phyloP scores from a whole-genome alignment of 2,888 invertebrate genomes.

The Plagodis dolabraria region DNA sequence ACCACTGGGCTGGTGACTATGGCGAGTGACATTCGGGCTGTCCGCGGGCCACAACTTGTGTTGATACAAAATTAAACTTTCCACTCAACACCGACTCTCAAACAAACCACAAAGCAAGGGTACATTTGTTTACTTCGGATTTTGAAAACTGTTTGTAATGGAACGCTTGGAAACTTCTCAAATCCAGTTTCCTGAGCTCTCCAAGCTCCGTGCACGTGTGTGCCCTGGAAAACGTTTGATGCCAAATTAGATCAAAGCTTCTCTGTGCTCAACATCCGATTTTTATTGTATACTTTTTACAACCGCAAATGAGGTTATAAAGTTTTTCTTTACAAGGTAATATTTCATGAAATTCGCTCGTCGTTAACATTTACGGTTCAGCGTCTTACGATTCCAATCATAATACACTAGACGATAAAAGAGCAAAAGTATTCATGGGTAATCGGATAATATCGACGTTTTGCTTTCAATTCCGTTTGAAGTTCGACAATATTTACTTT shows the following conservation, averaged over 20 bases:
- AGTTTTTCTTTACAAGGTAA: conserved; percentile 15
- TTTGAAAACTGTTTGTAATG: conserved; percentile 45
- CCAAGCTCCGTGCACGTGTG: conserved; percentile 15
- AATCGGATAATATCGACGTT: conserved; percentile 8
- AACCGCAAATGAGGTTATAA: conserved; percentile 18
- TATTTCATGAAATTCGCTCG: conserved; percentile 16
- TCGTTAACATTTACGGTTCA: conserved; percentile 20
- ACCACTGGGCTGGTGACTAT: conserved; percentile 13
- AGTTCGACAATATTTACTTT: background rate
- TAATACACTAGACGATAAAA: conserved; percentile 13
- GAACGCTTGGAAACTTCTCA: conserved; percentile 7
- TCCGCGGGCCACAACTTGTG: conserved; percentile 17
- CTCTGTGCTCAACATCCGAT: conserved; percentile 1
- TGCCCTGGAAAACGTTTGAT: conserved; percentile 23
- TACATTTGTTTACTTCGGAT: conserved; percentile 45
- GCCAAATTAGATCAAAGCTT: conserved; percentile 25
- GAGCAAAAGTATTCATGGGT: conserved; percentile 13
- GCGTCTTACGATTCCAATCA: conserved; percentile 16
- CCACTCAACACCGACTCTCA: conserved; percentile 28
- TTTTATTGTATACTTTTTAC: conserved; percentile 23
- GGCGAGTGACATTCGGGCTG: conserved; percentile 11
- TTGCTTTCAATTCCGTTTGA: background rate
- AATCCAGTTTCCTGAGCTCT: background rate
- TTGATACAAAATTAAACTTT: conserved; percentile 46
- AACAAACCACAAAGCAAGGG: conserved; percentile 46